Evolutionary conservation across 2,797 vertebrate genomes (phyloP).

Genomic region (Spizella passerina): DNA sequence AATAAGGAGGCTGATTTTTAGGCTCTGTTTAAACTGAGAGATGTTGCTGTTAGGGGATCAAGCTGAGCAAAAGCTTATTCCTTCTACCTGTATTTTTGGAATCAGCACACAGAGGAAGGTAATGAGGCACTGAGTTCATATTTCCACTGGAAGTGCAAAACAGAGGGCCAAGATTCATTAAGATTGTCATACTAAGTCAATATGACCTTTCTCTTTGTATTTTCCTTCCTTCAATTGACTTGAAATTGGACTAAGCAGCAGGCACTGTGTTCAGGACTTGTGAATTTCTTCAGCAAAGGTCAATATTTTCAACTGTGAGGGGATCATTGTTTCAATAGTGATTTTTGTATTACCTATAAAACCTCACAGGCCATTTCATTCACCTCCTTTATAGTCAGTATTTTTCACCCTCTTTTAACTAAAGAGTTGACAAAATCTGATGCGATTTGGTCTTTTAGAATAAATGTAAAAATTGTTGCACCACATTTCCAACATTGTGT

Average conservation of each 20-base stretch:
- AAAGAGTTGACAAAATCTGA: not conserved
- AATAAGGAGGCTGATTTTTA: not conserved
- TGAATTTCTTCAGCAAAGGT: not conserved
- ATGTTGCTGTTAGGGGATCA: not conserved
- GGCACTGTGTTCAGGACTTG: not conserved
- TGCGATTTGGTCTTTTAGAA: not conserved
- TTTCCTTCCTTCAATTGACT: conserved; percentile 41
- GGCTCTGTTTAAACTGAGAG: not conserved
- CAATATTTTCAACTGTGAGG: not conserved
- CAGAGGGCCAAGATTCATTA: not conserved
- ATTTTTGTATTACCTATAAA: not conserved
- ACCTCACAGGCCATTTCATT: not conserved
- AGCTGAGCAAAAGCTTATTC: not conserved
- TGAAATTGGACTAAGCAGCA: not conserved
- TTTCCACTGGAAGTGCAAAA: conserved; percentile 24
- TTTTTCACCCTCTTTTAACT: not conserved
- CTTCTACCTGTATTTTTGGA: not conserved
- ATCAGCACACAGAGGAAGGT: not conserved
- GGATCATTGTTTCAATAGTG: not conserved
- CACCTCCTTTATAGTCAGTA: not conserved
- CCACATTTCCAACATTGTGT: not conserved
- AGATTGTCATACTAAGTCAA: not conserved
- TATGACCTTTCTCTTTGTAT: conserved; percentile 33
- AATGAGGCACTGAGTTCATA: not conserved
- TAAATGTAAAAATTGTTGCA: not conserved